Evolutionary conservation across 2,888 invertebrate species (phyloP).

Genomic region (Macrosoma leucophasiata): DNA sequence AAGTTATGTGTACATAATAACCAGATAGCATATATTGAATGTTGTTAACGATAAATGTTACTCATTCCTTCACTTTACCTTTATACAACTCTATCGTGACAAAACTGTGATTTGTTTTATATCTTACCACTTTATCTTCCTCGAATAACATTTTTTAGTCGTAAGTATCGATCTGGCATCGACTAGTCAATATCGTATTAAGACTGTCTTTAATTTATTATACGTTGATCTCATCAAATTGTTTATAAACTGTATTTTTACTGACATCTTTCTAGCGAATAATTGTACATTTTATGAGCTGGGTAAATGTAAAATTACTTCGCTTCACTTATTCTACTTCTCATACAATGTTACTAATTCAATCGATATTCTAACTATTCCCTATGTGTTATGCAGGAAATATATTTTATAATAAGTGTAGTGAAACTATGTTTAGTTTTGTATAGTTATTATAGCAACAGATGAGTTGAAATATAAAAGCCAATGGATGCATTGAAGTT

Average conservation of each 20-base stretch:
- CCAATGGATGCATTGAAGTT: conserved; percentile 32
- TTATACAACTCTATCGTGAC: no score
- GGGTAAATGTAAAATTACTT: conserved; percentile 68
- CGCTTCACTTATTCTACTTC: conserved; percentile 29
- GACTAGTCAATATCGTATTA: no score
- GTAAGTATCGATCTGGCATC: no score
- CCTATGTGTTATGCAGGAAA: conserved; percentile 14
- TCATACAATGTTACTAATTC: conserved; percentile 29
- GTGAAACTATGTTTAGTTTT: conserved; percentile 61
- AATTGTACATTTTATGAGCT: conserved; percentile 68
- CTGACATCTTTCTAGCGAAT: conserved; percentile 44
- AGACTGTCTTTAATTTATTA: no score
- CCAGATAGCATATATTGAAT: conserved; percentile 46
- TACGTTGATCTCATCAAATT: conserved; percentile 4
- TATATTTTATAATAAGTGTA: conserved; percentile 42
- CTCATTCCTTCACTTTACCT: no score
- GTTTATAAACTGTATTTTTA: conserved; percentile 24
- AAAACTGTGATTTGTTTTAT: conserved; percentile 20
- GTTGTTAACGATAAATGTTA: conserved; percentile 39
- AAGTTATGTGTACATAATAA: conserved; percentile 67
- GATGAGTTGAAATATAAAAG: conserved; percentile 70
- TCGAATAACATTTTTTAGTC: no score
- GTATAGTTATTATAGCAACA: conserved; percentile 67
- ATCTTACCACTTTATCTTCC: no score
- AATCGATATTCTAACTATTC: not conserved